Percentiles rank a stretch among this genome's conserved stretches.
These are phyloP conservation scores for Microcebus murinus DNA, from an alignment of 2,113 vertebrate species.

Conservation along the genomic window DNA sequence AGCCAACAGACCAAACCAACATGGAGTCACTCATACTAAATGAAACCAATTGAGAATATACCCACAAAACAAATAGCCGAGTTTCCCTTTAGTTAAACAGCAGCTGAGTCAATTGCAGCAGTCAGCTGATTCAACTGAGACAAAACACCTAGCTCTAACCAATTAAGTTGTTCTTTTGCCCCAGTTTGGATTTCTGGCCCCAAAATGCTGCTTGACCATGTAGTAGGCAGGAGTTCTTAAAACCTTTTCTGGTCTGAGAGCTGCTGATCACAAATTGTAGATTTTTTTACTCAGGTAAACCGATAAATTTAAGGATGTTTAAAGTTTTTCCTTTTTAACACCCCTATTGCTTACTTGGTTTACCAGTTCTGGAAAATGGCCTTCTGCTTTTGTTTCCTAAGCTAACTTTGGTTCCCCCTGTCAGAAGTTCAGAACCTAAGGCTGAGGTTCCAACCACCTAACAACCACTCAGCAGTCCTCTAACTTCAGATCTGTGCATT, in stretches of 20 bases:
- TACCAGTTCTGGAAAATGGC: not conserved
- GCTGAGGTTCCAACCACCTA: not conserved
- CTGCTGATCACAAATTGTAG: not conserved
- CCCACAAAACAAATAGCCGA: not conserved
- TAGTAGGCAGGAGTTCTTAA: not conserved
- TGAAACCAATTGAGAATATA: not conserved
- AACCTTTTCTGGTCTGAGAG: not conserved
- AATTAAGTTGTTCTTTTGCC: not conserved
- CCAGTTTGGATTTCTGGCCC: not conserved
- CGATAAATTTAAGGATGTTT: not conserved
- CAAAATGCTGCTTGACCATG: not conserved
- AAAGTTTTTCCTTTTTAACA: not conserved
- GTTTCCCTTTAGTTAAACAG: not conserved
- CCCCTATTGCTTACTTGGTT: not conserved
- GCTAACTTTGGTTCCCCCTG: not conserved
- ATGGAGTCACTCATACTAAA: not conserved
- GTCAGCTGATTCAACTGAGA: not conserved
- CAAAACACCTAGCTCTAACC: not conserved
- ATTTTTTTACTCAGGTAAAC: not conserved
- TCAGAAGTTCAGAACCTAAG: not conserved
- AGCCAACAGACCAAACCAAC: not conserved
- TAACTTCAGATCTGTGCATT: not conserved
- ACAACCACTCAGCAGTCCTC: not conserved
- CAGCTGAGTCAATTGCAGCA: not conserved
- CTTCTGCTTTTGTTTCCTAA: not conserved